Evolutionary conservation across 2,113 vertebrate species (phyloP), one percentile per base, ranked within the genome.

Genomic region (Lathamus discolor): DNA sequence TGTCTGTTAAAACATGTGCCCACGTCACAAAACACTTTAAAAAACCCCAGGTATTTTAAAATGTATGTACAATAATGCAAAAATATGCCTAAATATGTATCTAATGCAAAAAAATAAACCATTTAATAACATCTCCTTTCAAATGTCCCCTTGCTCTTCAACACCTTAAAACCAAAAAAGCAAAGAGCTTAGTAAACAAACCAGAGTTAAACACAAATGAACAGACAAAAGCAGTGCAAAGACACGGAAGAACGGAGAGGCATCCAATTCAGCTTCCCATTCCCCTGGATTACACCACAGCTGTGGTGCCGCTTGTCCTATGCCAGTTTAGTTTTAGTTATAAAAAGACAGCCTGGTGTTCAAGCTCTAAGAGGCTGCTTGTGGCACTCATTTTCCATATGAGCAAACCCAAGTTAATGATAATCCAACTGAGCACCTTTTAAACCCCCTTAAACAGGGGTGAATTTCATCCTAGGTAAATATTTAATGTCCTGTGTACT

Each of bases 21-120:
- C 93, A 86, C 92, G 79, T 95, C 95, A 95, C 80, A 96, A 79
- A 96, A 90, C 88, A 93, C 81, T 94, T 96, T 90, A 23, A 86
- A 92, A 96, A 96, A 88, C 63, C 0, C 13, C 43, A 83, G 81
- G 44, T 92, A 88, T 69, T 94, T 94, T 83, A 37, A 84, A 95
- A 90, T 39, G 78, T 95, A 95, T 96, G 77, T 96, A 96, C 93
- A 97, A 54, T 55, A 92, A 95, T 95, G 94, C 90, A 97, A 97
- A 97, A 97, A 96, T 96, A 96, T 83, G 91, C 96, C 96, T 94
- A 76, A 92, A 92, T 93, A 97, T 87, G 75, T 95, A 94, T 91
- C 37, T 77, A 91, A 95, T 92, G 95, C 92, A 95, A 95, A 96
- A 95, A 95, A 97, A 96, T 86, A 93, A 96, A 94, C 90, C 66